phyloP scores from a whole-genome alignment of 2,113 vertebrate genomes.

The Malurus alboscapulatus region DNA sequence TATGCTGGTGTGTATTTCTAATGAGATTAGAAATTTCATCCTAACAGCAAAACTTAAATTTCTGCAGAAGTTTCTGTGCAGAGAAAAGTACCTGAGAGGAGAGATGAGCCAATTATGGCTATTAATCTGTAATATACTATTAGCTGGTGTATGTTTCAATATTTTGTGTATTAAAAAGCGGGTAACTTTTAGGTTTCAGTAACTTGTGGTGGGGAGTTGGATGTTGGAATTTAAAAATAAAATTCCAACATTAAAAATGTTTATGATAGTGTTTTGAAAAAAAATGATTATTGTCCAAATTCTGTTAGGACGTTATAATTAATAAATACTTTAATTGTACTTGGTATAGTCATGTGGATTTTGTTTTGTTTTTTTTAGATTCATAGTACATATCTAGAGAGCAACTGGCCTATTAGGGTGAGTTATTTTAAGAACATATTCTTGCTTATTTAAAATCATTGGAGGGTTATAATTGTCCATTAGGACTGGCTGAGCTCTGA shows the following conservation, averaged over 20 bases:
- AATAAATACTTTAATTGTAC: background rate
- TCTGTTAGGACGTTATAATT: background rate
- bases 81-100: background rate
- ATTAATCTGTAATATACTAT: background rate
- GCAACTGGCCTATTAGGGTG: slow-evolving; percentile 98
- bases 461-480: background rate
- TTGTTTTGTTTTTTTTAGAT: slow-evolving; percentile 76
- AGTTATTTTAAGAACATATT: slow-evolving; percentile 64
- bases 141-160: background rate
- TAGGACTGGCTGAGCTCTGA: background rate
- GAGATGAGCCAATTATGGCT: background rate
- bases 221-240: background rate
- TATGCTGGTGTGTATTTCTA: background rate
- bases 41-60: background rate
- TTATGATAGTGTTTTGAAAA: background rate
- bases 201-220: background rate
- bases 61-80: background rate
- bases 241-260: background rate
- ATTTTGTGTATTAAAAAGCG: background rate
- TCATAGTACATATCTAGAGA: slow-evolving; percentile 96
- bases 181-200: background rate
- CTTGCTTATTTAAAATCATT: background rate
- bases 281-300: background rate
- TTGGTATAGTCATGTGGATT: background rate
- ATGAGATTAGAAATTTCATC: background rate